Evolutionary conservation across 2,797 vertebrate species (phyloP).

Genomic region (Dipus sagitta): DNA sequence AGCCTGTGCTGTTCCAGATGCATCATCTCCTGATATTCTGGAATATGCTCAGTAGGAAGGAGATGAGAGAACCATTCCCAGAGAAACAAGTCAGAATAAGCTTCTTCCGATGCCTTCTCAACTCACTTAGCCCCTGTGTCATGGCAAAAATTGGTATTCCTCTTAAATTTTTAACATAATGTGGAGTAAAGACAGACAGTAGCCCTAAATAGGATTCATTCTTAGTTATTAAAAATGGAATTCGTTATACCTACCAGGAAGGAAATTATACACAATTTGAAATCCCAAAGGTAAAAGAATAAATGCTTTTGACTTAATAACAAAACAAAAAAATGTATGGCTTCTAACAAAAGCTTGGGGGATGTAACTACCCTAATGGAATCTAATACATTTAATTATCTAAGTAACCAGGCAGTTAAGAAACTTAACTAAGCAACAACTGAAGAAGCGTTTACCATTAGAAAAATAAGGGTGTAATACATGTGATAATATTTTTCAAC

Average conservation of each 20-base stretch:
- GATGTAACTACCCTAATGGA: constrained; percentile 24
- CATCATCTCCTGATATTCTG: constrained; percentile 88
- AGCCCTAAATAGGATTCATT: constrained; percentile 44
- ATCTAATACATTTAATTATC: constrained; percentile 69
- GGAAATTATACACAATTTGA: constrained; percentile 17
- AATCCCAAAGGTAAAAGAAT: neutral
- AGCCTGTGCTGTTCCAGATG: constrained; percentile 89
- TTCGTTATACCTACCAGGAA: constrained; percentile 17
- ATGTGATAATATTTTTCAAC: constrained; percentile 15
- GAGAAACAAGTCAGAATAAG: constrained; percentile 73
- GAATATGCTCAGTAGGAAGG: constrained; percentile 80
- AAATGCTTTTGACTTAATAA: constrained; percentile 30
- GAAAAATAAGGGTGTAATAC: constrained; percentile 35
- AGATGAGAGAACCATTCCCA: constrained; percentile 79
- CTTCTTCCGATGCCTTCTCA: constrained; percentile 61
- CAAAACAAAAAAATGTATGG: neutral
- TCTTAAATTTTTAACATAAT: constrained; percentile 51
- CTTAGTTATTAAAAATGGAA: constrained; percentile 60
- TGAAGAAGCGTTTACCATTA: constrained; percentile 59
- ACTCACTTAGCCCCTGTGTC: constrained; percentile 55
- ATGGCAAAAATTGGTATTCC: constrained; percentile 66
- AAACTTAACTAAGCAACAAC: constrained; percentile 71
- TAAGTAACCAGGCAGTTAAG: constrained; percentile 64
- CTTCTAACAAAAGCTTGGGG: neutral
- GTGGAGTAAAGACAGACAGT: neutral